Conservation (phyloP, 2,888 invertebrate genomes). For the Danaus chrysippus region DNA sequence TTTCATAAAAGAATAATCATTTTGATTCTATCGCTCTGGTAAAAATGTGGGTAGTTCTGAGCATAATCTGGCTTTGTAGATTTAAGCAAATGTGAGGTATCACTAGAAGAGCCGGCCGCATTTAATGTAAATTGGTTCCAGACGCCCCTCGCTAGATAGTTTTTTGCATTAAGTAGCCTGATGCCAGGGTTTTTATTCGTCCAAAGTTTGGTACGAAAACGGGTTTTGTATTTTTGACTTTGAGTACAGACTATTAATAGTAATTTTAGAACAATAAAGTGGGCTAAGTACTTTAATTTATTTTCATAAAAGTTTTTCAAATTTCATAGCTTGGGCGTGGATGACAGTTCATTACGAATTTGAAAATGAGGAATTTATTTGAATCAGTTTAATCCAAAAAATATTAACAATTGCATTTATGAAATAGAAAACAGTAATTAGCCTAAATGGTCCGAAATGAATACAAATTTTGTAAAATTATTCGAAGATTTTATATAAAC, state of each 20-base stretch:
- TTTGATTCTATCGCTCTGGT: conserved; percentile 25
- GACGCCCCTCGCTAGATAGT: conserved; percentile 53
- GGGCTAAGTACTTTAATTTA: conserved; percentile 18
- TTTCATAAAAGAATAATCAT: conserved; percentile 18
- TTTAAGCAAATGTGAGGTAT: conserved; percentile 60
- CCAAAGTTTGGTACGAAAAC: conserved; percentile 55
- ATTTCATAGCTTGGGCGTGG: background rate
- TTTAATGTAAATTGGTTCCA: conserved; percentile 74
- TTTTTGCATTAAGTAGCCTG: conserved; percentile 71
- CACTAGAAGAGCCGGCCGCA: conserved; percentile 65
- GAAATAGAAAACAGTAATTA: background rate
- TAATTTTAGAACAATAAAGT: conserved; percentile 29
- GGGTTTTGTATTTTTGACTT: conserved; percentile 62
- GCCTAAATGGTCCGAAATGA: background rate
- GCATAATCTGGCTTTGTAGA: conserved; percentile 41
- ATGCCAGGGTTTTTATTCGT: conserved; percentile 68
- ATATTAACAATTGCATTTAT: too few relatives aligned
- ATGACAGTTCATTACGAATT: too few relatives aligned
- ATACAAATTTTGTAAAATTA: background rate
- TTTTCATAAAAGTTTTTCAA: conserved; percentile 11
- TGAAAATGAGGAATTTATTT: too few relatives aligned
- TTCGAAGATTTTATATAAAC: conserved; percentile 41
- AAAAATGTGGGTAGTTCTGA: conserved; percentile 34
- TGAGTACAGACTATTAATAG: conserved; percentile 61
- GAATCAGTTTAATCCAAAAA: too few relatives aligned